Percentiles rank a stretch among this genome's conserved stretches.
Conservation (phyloP, 1,140 invertebrate species). For the Drosophila repletoides region DNA sequence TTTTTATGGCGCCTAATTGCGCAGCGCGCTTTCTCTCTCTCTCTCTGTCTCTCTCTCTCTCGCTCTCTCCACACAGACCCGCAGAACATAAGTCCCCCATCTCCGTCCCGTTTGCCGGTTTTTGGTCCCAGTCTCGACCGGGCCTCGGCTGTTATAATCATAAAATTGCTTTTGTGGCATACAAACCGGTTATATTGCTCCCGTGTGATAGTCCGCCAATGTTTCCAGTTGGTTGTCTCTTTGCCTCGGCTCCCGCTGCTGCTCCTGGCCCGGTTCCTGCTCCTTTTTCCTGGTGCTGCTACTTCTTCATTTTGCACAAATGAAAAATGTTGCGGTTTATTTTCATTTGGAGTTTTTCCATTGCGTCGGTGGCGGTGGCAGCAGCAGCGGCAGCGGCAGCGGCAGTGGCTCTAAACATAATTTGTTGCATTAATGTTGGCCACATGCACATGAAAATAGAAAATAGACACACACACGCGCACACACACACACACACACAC, state of each 20-base stretch:
- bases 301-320: slow-evolving; percentile 73
- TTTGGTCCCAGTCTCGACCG: slow-evolving; percentile 37
- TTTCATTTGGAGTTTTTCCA: slow-evolving; percentile 75
- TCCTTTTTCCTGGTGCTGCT: not conserved
- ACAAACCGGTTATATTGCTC: slow-evolving; percentile 80
- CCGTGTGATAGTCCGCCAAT: slow-evolving; percentile 68
- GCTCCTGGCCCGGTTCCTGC: not conserved
- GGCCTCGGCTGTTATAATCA: slow-evolving; percentile 78
- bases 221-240: slow-evolving; percentile 45
- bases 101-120: slow-evolving; percentile 4
- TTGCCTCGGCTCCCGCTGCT: slow-evolving; percentile 4
- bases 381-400: slow-evolving; percentile 29
- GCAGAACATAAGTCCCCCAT: slow-evolving; percentile 16
- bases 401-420: slow-evolving; percentile 70
- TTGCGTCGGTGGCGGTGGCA: slow-evolving; percentile 11
- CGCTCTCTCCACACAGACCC: slow-evolving; percentile 18
- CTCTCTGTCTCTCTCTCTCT: too few relatives aligned
- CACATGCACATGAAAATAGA: slow-evolving; percentile 60
- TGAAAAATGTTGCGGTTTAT: slow-evolving; percentile 80
- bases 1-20: slow-evolving; percentile 81
- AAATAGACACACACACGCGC: slow-evolving; percentile 1
- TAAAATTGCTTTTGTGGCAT: slow-evolving; percentile 81
- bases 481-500: not conserved
- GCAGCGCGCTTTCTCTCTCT: slow-evolving; percentile 38
- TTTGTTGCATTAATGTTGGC: slow-evolving; percentile 78